These are phyloP conservation scores for Nemopilema nomurai DNA, from an alignment of 30 jellyfish, hydroid and myxozoan genomes.

Conservation along the genomic window DNA sequence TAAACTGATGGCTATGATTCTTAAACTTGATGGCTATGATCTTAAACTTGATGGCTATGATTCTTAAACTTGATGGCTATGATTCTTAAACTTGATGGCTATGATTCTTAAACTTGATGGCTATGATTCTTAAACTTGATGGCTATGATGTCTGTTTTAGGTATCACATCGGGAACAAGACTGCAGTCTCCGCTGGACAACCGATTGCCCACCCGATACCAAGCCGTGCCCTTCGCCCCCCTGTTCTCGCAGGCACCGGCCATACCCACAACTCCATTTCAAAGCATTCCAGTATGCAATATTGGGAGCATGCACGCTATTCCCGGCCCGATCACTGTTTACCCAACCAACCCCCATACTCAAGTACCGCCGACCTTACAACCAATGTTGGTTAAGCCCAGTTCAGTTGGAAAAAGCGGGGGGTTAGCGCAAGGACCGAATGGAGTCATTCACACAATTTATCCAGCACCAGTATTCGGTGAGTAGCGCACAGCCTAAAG, in stretches of 20 bases:
- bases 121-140: too few relatives aligned
- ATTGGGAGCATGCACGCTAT: slow-evolving; percentile 48
- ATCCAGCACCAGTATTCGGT: slow-evolving; percentile 67
- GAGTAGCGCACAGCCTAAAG: not conserved
- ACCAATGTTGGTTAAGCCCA: slow-evolving; percentile 42
- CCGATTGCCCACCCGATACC: slow-evolving; percentile 36
- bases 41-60: too few relatives aligned
- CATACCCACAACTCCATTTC: slow-evolving; percentile 46
- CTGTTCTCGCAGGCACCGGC: slow-evolving; percentile 43
- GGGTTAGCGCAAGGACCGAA: slow-evolving; percentile 76
- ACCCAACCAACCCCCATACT: slow-evolving; percentile 45
- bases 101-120: too few relatives aligned
- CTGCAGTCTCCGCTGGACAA: slow-evolving; percentile 26
- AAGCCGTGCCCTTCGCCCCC: slow-evolving; percentile 51
- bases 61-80: too few relatives aligned
- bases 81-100: too few relatives aligned
- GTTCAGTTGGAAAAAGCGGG: slow-evolving; percentile 49
- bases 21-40: too few relatives aligned
- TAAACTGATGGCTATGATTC: too few relatives aligned
- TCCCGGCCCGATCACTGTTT: slow-evolving; percentile 51
- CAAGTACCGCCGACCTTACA: slow-evolving; percentile 53
- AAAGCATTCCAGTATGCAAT: slow-evolving; percentile 53
- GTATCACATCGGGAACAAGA: slow-evolving; percentile 32
- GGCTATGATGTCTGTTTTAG: not conserved
- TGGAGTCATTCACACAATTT: slow-evolving; percentile 64